A percentile compares a stretch with the other conserved stretches of the same genome.
These are phyloP conservation scores for Oreocharis arfaki DNA, from an alignment of 2,113 vertebrate genomes.

Conservation along the genomic window DNA sequence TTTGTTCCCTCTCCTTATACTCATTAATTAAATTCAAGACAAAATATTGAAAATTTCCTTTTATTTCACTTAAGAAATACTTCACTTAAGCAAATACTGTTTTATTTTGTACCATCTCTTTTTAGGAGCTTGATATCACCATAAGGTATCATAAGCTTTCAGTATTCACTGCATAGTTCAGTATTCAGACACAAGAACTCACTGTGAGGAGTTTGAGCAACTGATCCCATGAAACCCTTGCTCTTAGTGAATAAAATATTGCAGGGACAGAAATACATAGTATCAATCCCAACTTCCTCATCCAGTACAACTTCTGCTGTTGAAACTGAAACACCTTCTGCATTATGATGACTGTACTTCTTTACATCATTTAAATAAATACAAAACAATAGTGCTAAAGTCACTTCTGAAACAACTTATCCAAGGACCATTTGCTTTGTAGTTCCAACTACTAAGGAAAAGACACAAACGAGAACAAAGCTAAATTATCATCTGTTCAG, in stretches of 20 bases:
- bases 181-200: neutral
- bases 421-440: neutral
- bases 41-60: neutral
- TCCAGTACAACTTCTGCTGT: too few relatives aligned
- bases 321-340: neutral
- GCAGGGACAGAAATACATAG: neutral
- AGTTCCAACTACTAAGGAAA: neutral
- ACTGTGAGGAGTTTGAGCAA: neutral
- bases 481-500: neutral
- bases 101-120: neutral
- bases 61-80: neutral
- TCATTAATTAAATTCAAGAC: neutral
- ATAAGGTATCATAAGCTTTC: neutral
- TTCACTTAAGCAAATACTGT: neutral
- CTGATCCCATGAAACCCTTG: neutral
- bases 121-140: neutral
- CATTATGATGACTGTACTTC: constrained; percentile 53
- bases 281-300: neutral
- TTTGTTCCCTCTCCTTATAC: neutral
- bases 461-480: neutral
- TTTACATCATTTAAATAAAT: constrained; percentile 57
- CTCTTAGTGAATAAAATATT: neutral
- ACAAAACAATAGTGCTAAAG: fast-evolving
- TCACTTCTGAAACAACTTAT: neutral
- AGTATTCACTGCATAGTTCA: neutral